A percentile compares a stretch with the other conserved stretches of the same genome.
Evolutionary conservation across 2,888 invertebrate species (phyloP).

Genomic region (Cheilosia urbana): DNA sequence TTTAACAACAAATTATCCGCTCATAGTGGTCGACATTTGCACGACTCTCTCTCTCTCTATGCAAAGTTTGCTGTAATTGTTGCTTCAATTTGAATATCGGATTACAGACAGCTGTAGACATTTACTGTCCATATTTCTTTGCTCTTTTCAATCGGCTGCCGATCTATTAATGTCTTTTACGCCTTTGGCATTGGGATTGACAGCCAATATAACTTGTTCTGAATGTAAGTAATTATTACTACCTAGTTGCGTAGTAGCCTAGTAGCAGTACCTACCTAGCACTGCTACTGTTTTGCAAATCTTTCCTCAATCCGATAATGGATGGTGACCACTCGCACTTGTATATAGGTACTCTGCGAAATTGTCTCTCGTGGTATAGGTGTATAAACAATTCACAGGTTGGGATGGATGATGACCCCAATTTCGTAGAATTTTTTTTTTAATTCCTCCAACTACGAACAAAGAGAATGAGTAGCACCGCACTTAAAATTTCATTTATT

Average conservation of each 20-base stretch:
- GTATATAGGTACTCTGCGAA: conserved; percentile 4
- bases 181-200: conserved; percentile 49
- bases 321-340: not conserved
- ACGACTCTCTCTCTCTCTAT: conserved; percentile 14
- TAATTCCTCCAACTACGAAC: conserved; percentile 2
- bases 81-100: conserved; percentile 59
- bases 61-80: conserved; percentile 35
- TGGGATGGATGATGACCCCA: conserved; percentile 67
- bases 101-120: conserved; percentile 60
- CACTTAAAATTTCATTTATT: conserved; percentile 55
- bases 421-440: conserved; percentile 37
- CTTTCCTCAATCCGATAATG: not conserved
- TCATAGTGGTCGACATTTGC: conserved; percentile 20
- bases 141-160: conserved; percentile 15
- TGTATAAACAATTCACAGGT: conserved; percentile 6
- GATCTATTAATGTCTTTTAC: conserved; percentile 55
- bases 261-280: not conserved
- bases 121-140: conserved; percentile 45
- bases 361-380: not conserved
- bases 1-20: conserved; percentile 62
- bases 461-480: conserved; percentile 28
- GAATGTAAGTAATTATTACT: conserved; percentile 43
- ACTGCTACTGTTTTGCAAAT: conserved; percentile 21
- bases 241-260: not conserved
- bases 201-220: conserved; percentile 50